These are phyloP conservation scores for Notothenia rossii DNA, from an alignment of 2,113 vertebrate species.

Conservation along the genomic window DNA sequence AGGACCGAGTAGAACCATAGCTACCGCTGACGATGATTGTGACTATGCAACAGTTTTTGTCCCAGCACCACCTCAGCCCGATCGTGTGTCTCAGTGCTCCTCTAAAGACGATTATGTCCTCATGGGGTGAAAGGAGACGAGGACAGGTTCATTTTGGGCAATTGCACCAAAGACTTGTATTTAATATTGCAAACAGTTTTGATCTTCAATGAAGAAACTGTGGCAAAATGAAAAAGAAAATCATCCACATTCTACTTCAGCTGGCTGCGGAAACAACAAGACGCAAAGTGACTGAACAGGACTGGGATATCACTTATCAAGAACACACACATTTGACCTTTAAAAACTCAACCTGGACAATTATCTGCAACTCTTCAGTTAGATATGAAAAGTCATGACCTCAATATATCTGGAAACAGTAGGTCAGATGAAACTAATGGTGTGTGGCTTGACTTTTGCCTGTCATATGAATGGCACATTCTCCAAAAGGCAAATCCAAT, in stretches of 20 bases:
- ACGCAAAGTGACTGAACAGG: neutral
- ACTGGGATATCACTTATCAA: neutral
- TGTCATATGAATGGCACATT: too few relatives aligned
- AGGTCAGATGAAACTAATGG: too few relatives aligned
- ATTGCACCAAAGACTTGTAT: neutral
- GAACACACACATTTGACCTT: neutral
- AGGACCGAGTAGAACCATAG: neutral
- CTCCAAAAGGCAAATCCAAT: too few relatives aligned
- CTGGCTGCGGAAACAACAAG: neutral
- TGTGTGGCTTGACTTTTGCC: too few relatives aligned
- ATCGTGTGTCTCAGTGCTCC: slow-evolving; percentile 5
- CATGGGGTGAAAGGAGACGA: slow-evolving; percentile 62
- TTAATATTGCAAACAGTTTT: neutral
- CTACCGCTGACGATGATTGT: slow-evolving; percentile 51
- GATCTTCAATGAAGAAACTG: slow-evolving; percentile 17
- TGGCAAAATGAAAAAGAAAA: neutral
- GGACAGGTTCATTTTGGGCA: neutral
- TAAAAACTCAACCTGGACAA: too few relatives aligned
- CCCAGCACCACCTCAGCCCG: slow-evolving; percentile 22
- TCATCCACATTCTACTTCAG: neutral
- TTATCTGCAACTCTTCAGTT: too few relatives aligned
- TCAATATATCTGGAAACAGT: too few relatives aligned
- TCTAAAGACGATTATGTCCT: slow-evolving; percentile 79
- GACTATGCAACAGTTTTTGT: slow-evolving; percentile 77
- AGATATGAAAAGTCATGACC: too few relatives aligned